Evolutionary conservation across 2,113 vertebrate genomes (phyloP).

Genomic region (Heptranchias perlo): DNA sequence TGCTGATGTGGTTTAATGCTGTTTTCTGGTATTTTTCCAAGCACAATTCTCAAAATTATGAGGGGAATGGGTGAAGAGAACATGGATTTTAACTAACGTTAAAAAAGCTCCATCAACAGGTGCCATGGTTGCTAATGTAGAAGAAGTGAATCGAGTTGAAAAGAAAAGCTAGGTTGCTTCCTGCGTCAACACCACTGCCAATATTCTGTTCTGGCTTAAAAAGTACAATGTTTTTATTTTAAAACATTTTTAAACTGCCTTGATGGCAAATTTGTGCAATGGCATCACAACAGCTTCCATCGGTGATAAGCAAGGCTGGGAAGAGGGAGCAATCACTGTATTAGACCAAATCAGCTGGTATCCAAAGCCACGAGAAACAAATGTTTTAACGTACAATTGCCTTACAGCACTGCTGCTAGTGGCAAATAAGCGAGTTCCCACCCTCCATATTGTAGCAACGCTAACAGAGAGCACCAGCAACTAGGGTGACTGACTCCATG

Average conservation of each 20-base stretch:
- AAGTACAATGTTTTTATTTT: background rate
- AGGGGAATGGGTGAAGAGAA: background rate
- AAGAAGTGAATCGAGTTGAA: background rate
- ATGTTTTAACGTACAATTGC: background rate
- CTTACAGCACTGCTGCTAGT: background rate
- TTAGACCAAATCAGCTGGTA: background rate
- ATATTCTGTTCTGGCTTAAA: background rate
- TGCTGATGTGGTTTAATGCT: background rate
- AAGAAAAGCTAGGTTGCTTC: background rate
- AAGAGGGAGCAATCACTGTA: background rate
- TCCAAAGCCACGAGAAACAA: background rate
- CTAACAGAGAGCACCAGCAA: background rate
- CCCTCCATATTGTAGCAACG: background rate
- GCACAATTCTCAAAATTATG: background rate
- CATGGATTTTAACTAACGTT: background rate
- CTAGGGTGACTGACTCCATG: background rate
- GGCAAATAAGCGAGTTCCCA: background rate
- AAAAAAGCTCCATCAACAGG: background rate
- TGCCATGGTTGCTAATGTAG: background rate
- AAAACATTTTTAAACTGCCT: background rate
- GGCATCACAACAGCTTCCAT: background rate
- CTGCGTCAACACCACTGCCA: background rate
- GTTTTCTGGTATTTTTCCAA: background rate
- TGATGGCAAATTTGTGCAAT: constrained; percentile 4
- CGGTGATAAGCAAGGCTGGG: background rate